Base-by-base conservation (phyloP, 2,888 invertebrate species). In the Cotesia congregata region DNA sequence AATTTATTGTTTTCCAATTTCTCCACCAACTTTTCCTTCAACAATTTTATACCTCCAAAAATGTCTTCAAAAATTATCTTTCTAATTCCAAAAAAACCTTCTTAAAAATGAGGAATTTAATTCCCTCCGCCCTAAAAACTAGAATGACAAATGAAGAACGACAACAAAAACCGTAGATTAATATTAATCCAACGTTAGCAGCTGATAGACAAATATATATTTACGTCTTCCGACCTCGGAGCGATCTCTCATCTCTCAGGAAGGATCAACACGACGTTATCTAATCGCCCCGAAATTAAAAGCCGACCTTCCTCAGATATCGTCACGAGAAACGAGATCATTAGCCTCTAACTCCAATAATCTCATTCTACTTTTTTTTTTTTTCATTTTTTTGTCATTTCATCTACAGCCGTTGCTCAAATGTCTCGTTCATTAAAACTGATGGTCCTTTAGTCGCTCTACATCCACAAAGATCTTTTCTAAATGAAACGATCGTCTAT, bases 271-370 rank as follows among this genome's bases (percentile, higher is more conserved):
- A 78, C 65, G 77, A 80, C 76, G 78, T 78, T 79, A 78, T 76
- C 72, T 64, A 59, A n/a, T 30, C 60, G 50, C 12, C 17, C 9
- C 9, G 59, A 69, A 50, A 41, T 38, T 9, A 61, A 62, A 59
- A n/a, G 17, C 59, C 72, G 72, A 39, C 70, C 41, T 30, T 30
- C 3, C 30, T 30, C 3, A 30, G 30, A 30, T 30, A 30, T 30
- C 30, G 30, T 2, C 30, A 30, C 41, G 79, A 77, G 59, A 81
- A 81, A 84, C 82, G 81, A 81, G 81, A 82, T 83, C 83, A 83
- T 84, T 84, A 83, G 83, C 77, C 80, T 30, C 30, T 30, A 30
- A 78, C 77, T 77, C 68, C 74, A 81, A 75, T 77, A 73, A 77
- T 74, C 77, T 74, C 81, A 77, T 73, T 75, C 78, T 79, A 72